Conservation (phyloP, 2,113 vertebrate species). For the Anolis carolinensis region DNA sequence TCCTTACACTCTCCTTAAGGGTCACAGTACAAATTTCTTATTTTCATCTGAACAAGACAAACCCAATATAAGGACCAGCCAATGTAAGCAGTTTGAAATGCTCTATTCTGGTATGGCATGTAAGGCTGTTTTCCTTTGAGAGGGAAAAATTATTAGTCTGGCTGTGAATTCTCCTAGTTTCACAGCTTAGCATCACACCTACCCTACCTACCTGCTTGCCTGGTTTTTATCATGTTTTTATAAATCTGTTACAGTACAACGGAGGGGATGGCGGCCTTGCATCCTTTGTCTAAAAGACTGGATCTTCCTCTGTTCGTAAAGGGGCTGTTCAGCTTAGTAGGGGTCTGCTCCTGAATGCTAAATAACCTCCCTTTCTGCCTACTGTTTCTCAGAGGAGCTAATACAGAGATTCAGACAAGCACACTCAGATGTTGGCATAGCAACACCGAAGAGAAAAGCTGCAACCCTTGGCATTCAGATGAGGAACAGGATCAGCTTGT, state of each 20-base stretch:
- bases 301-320: slow-evolving; percentile 43
- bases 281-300: slow-evolving; percentile 53
- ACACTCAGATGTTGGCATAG: slow-evolving; percentile 61
- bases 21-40: not conserved
- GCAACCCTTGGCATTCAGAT: slow-evolving; percentile 26
- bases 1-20: not conserved
- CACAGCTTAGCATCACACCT: not conserved
- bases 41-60: not conserved
- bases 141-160: not conserved
- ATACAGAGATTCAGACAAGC: slow-evolving; percentile 46
- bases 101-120: not conserved
- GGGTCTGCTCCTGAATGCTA: slow-evolving; percentile 63
- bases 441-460: slow-evolving; percentile 45
- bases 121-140: not conserved
- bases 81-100: not conserved
- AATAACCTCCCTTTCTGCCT: slow-evolving; percentile 59
- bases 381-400: slow-evolving; percentile 44
- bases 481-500: slow-evolving; percentile 17
- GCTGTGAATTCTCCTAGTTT: not conserved
- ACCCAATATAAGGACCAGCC: not conserved
- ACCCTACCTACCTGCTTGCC: slow-evolving; percentile 17
- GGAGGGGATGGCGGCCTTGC: slow-evolving; percentile 36
- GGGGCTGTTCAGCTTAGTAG: slow-evolving; percentile 42
- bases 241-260: slow-evolving; percentile 54
- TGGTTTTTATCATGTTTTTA: not conserved